Percentiles rank a stretch among this genome's conserved stretches.
phyloP scores from a whole-genome alignment of 1,140 invertebrate species.

The Ectropis grisescens region DNA sequence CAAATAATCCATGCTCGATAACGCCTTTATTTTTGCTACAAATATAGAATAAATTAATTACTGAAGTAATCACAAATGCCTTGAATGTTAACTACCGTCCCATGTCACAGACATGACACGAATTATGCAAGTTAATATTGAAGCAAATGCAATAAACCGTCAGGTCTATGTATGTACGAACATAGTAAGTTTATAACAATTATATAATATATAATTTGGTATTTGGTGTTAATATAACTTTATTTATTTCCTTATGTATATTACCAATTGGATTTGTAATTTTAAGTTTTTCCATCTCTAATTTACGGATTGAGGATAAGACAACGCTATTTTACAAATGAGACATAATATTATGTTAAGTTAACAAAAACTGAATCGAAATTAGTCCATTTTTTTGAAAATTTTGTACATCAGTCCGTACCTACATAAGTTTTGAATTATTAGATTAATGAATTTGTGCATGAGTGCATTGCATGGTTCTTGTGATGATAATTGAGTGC shows the following conservation, averaged over 20 bases:
- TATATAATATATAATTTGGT: too few relatives aligned
- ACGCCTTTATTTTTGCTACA: too few relatives aligned
- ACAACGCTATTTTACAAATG: constrained; percentile 19
- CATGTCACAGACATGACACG: too few relatives aligned
- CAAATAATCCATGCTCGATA: too few relatives aligned
- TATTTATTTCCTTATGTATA: constrained; percentile 10
- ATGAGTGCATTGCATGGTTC: constrained; percentile 56
- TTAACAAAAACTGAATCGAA: constrained; percentile 22
- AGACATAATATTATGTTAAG: constrained; percentile 43
- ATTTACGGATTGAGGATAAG: constrained; percentile 10
- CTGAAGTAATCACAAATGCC: too few relatives aligned
- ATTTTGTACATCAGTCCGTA: constrained; percentile 33
- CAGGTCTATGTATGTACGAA: constrained; percentile 32
- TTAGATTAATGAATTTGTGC: constrained; percentile 29
- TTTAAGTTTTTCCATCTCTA: constrained; percentile 12
- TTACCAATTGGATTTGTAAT: constrained; percentile 18
- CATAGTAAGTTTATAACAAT: neutral
- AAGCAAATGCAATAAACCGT: too few relatives aligned
- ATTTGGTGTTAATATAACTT: too few relatives aligned
- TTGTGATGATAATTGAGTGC: constrained; percentile 26
- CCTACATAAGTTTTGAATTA: constrained; percentile 30
- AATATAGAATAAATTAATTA: too few relatives aligned
- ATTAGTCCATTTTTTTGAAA: constrained; percentile 25
- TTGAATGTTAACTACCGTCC: too few relatives aligned
- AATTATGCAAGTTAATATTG: too few relatives aligned